phyloP scores from a whole-genome alignment of 2,797 vertebrate genomes.

The Harpagifer antarcticus region DNA sequence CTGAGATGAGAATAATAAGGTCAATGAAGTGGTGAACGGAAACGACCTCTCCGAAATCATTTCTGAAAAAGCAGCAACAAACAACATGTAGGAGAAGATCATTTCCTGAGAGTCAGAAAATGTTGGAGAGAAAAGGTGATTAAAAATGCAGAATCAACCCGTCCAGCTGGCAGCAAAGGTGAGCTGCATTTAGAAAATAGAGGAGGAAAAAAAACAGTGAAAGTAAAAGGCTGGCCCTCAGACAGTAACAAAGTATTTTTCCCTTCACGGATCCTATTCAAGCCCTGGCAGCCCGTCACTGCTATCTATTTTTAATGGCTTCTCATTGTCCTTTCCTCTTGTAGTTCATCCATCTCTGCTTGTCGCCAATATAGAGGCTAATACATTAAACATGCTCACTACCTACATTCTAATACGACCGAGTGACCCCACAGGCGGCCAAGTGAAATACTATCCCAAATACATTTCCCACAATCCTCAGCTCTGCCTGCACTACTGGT shows the following conservation, averaged over 20 bases:
- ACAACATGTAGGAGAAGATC: background rate
- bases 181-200: constrained; percentile 26
- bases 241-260: constrained; percentile 52
- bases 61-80: background rate
- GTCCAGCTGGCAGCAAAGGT: constrained; percentile 23
- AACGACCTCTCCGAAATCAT: background rate
- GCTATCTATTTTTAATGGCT: constrained; percentile 80
- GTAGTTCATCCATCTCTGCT: constrained; percentile 76
- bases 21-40: background rate
- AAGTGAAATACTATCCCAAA: constrained; percentile 55
- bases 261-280: constrained; percentile 68
- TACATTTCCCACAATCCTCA: constrained; percentile 60
- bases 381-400: constrained; percentile 80
- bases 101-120: constrained; percentile 13
- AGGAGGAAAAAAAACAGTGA: constrained; percentile 33
- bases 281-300: constrained; percentile 66
- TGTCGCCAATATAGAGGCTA: constrained; percentile 72
- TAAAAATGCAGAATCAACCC: constrained; percentile 28
- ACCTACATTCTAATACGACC: constrained; percentile 58
- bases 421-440: constrained; percentile 49
- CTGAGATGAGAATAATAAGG: constrained; percentile 15
- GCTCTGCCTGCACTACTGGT: background rate
- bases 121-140: constrained; percentile 11
- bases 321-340: constrained; percentile 75
- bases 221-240: constrained; percentile 52